Evolutionary conservation across 2,797 vertebrate genomes (phyloP), one percentile per base, ranked within the genome.

Genomic region (Takifugu ocellatus): DNA sequence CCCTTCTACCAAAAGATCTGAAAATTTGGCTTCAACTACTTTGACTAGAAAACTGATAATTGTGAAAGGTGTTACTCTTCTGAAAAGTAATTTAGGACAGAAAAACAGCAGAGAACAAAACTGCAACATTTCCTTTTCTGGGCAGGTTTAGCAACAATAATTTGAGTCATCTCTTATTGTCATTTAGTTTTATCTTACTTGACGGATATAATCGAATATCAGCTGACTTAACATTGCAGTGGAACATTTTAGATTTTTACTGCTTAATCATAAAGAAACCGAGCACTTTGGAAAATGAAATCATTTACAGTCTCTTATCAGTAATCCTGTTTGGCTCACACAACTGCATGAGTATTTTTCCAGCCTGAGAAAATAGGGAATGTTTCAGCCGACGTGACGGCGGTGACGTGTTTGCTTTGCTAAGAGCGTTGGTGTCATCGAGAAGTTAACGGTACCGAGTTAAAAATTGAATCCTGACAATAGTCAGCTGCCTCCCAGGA

Each of bases 271-370:
- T 6, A 17, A 44, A 16, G 43, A 44, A 17, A 44, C 36, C 5
- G 1, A 4, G 15, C 4, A 7, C 43, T 16, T 8, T 44, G 5
- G 8, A 26, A 48, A 21, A 59, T 63, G 53, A 68, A 61, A 49
- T 58, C 46, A 46, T 81, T 75, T 65, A 77, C 51, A 47, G 60
- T 72, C 54, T 71, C 57, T 84, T 86, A 86, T 88, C 84, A 64
- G 58, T 60, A 4, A 49, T 57, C 17, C 51, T 56, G 63, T 70
- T 63, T 70, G 42, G 47, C 56, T 70, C 53, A 11, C 39, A 25
- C 65, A 68, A 58, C 66, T 51, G 39, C 54, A 65, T 61, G 56
- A 68, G 70, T 67, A 33, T 49, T 79, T 81, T 79, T 75, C 65
- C 72, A 77, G 57, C 11, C 27, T 64, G 27, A 51, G 47, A 67